Evolutionary conservation across 2,888 invertebrate genomes (phyloP).

Genomic region (Koerneria pararmatus): DNA sequence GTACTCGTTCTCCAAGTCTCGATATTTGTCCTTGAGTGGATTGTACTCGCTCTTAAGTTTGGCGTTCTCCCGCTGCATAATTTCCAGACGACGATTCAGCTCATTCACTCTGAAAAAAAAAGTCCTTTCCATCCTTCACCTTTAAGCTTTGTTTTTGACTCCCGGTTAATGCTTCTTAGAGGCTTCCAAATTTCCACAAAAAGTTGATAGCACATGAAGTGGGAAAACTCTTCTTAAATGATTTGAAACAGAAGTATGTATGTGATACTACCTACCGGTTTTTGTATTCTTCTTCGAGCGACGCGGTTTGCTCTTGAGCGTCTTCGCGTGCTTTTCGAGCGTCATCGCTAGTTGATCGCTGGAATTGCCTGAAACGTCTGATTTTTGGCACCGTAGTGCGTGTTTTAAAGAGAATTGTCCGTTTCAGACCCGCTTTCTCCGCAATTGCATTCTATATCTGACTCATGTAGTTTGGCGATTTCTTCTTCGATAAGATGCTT

Average conservation of each 20-base stretch:
- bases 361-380: slow-evolving; percentile 39
- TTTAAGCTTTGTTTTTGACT: too few relatives aligned
- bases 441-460: too few relatives aligned
- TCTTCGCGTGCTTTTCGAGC: slow-evolving; percentile 52
- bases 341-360: slow-evolving; percentile 47
- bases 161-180: too few relatives aligned
- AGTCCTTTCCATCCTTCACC: neutral
- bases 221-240: too few relatives aligned
- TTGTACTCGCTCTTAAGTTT: slow-evolving; percentile 47
- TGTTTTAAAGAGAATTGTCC: neutral
- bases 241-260: too few relatives aligned
- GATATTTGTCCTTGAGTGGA: slow-evolving; percentile 45
- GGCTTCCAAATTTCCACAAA: too few relatives aligned
- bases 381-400: slow-evolving; percentile 4
- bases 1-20: slow-evolving; percentile 55
- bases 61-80: slow-evolving; percentile 50
- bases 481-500: slow-evolving; percentile 55
- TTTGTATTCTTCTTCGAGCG: slow-evolving; percentile 55
- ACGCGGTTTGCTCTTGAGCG: slow-evolving; percentile 49
- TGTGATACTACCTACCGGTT: slow-evolving; percentile 29
- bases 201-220: too few relatives aligned
- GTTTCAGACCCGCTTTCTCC: neutral
- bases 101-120: slow-evolving; percentile 45
- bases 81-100: slow-evolving; percentile 51
- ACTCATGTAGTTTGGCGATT: slow-evolving; percentile 52